These are phyloP conservation scores for Eudemis profundana DNA, from an alignment of 2,888 invertebrate genomes.

Conservation along the genomic window DNA sequence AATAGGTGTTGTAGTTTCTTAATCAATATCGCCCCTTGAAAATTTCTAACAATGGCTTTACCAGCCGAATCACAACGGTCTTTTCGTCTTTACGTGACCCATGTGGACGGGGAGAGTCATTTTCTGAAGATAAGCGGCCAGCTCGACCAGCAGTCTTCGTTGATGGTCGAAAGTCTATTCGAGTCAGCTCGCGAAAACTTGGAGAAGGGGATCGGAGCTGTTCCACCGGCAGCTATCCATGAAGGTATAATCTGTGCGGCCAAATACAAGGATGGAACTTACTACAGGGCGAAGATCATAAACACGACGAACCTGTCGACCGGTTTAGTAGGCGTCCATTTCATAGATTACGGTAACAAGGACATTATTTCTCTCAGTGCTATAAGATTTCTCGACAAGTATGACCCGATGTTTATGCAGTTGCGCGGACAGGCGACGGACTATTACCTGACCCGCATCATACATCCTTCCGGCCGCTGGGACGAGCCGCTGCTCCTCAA, in stretches of 20 bases:
- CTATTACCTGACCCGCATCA: conserved; percentile 85
- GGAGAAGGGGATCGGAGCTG: conserved; percentile 75
- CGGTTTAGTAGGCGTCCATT: conserved; percentile 87
- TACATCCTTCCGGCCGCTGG: conserved; percentile 83
- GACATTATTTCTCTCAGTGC: conserved; percentile 86
- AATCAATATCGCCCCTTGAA: conserved; percentile 47
- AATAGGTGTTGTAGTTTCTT: conserved; percentile 45
- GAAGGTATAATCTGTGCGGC: conserved; percentile 87
- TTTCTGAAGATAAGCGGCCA: conserved; percentile 91
- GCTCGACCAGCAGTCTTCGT: conserved; percentile 83
- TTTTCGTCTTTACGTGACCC: conserved; percentile 86
- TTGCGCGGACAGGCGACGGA: conserved; percentile 86
- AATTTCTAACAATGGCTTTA: conserved; percentile 65
- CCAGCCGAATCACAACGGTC: conserved; percentile 66
- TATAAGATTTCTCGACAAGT: conserved; percentile 84
- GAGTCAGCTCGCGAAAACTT: conserved; percentile 70
- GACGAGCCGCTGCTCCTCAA: conserved; percentile 74
- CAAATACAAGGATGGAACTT: conserved; percentile 87
- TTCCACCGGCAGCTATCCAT: conserved; percentile 79
- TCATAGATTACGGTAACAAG: conserved; percentile 88
- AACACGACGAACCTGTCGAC: conserved; percentile 75
- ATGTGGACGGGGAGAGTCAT: conserved; percentile 88
- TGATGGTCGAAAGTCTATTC: conserved; percentile 84
- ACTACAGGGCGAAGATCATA: conserved; percentile 87
- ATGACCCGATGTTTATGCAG: conserved; percentile 77